Evolutionary conservation across 2,113 vertebrate genomes (phyloP).

Genomic region (Tyrannus savana): DNA sequence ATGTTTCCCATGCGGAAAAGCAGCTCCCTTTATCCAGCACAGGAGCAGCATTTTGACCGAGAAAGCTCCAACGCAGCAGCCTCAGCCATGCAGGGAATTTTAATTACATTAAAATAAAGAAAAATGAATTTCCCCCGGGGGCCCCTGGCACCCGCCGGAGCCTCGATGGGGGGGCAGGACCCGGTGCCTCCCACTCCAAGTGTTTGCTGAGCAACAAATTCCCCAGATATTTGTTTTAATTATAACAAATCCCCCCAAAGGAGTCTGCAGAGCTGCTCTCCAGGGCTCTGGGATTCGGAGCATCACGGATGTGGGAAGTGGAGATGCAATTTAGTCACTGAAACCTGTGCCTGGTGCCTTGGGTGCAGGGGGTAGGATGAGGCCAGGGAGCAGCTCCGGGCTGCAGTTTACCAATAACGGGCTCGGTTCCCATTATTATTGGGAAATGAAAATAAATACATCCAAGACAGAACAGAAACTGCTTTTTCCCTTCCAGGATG

Average conservation of each 20-base stretch:
- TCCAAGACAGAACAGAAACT: constrained; percentile 16
- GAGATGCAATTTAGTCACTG: background rate
- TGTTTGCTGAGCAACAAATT: constrained; percentile 39
- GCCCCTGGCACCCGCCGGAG: background rate
- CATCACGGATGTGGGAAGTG: background rate
- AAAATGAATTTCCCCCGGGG: background rate
- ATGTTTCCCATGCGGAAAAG: background rate
- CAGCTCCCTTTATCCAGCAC: background rate
- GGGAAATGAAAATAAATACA: background rate
- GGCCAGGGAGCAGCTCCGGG: background rate
- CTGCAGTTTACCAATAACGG: background rate
- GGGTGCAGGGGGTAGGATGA: background rate
- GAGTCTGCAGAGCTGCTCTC: background rate
- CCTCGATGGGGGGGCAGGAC: background rate
- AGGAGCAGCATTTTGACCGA: background rate
- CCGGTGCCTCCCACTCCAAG: background rate
- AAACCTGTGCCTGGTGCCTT: background rate
- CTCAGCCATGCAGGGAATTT: background rate
- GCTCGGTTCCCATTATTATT: constrained; percentile 6
- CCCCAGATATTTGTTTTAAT: constrained; percentile 50
- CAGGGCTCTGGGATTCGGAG: background rate
- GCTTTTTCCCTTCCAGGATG: background rate
- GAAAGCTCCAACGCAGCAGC: background rate
- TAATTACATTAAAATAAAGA: constrained; percentile 38
- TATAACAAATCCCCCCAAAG: constrained; percentile 1